Evolutionary conservation across 2,113 vertebrate genomes (phyloP).

Genomic region (Mobula hypostoma): DNA sequence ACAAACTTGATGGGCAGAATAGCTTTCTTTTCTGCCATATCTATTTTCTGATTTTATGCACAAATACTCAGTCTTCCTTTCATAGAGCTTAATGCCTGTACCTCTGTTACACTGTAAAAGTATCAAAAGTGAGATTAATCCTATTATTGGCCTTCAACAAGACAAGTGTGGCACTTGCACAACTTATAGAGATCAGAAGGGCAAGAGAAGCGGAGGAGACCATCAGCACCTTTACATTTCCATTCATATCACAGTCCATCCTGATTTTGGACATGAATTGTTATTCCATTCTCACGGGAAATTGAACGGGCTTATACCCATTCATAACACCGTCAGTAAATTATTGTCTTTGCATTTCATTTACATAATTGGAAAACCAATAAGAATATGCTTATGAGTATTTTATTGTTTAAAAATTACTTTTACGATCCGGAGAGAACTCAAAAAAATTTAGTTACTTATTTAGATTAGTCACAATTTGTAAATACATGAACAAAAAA

Average conservation of each 20-base stretch:
- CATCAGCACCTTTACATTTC: neutral
- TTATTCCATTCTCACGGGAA: neutral
- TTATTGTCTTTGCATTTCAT: neutral
- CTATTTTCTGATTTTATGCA: too few species aligned
- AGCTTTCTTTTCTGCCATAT: too few species aligned
- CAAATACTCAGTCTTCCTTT: too few species aligned
- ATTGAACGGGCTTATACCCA: neutral
- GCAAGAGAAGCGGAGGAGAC: neutral
- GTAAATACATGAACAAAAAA: neutral
- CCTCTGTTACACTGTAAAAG: neutral
- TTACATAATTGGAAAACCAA: neutral
- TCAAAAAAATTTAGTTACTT: neutral
- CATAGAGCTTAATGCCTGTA: too few species aligned
- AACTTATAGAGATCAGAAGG: too few species aligned
- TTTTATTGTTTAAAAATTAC: neutral
- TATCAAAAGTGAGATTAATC: neutral
- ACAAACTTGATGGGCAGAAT: too few species aligned
- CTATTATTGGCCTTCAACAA: neutral
- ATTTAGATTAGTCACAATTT: neutral
- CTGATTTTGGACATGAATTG: neutral
- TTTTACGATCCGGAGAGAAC: neutral
- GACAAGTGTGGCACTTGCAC: neutral
- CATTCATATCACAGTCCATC: neutral
- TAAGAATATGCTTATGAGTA: neutral
- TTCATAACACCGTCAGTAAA: neutral